Conservation (phyloP, 2,113 vertebrate species). For the Apteryx mantelli region DNA sequence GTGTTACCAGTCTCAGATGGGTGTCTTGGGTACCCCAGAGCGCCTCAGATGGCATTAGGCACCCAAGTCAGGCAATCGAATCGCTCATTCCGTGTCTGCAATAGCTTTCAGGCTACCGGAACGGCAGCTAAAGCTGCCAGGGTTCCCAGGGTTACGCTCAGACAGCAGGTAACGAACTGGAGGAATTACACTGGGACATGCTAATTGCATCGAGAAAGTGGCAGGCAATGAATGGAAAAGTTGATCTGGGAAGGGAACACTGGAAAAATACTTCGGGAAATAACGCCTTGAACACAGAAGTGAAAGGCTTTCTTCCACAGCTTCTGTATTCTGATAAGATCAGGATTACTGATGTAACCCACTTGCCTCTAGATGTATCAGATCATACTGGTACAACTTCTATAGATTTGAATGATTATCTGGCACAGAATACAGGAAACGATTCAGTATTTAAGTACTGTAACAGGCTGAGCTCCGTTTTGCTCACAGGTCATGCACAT, state of each 20-base stretch:
- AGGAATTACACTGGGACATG: background rate
- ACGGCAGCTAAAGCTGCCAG: background rate
- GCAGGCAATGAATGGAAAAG: background rate
- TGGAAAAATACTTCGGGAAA: background rate
- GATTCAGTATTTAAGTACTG: constrained; percentile 40
- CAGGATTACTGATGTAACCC: background rate
- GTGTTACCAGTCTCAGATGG: background rate
- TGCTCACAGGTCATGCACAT: background rate
- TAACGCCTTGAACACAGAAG: background rate
- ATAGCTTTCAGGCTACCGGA: background rate
- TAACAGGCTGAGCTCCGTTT: constrained; percentile 11
- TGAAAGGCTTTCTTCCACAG: background rate
- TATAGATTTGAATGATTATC: background rate
- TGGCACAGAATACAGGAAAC: constrained; percentile 37
- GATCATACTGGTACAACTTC: constrained; percentile 24
- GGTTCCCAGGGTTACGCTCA: background rate
- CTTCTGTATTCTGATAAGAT: constrained; percentile 47
- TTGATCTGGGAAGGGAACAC: background rate
- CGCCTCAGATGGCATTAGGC: background rate
- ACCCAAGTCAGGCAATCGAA: background rate
- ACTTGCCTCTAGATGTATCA: constrained; percentile 31
- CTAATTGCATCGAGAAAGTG: background rate
- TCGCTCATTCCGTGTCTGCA: background rate
- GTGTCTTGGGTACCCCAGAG: background rate
- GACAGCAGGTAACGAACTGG: background rate